These are phyloP conservation scores for Anarrhichthys ocellatus DNA, from an alignment of 2,113 vertebrate species.

Conservation along the genomic window DNA sequence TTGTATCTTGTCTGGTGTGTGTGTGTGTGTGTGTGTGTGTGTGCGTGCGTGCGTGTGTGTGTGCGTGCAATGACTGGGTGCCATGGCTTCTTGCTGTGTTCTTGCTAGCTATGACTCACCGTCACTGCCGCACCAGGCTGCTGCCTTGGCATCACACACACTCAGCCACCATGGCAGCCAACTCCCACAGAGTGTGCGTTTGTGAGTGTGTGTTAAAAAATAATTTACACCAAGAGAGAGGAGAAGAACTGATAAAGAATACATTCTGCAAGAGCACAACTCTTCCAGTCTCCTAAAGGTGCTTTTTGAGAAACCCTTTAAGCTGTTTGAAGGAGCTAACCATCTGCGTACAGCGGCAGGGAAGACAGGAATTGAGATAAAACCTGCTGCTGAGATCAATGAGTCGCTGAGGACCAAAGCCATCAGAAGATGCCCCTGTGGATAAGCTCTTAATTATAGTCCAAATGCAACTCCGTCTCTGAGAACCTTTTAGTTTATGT, in stretches of 20 bases:
- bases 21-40: constrained; percentile 13
- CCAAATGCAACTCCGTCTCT: constrained; percentile 34
- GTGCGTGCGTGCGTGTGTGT: constrained; percentile 1
- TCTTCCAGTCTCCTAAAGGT: constrained; percentile 5
- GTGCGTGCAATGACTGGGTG: constrained; percentile 37
- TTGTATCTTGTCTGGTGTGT: constrained; percentile 20
- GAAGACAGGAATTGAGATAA: constrained; percentile 69
- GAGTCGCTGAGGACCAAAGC: constrained; percentile 62
- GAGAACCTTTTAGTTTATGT: constrained; percentile 19
- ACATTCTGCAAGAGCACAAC: background rate
- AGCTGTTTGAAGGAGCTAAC: constrained; percentile 41
- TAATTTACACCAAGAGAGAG: background rate
- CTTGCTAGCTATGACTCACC: constrained; percentile 74
- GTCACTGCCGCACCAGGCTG: constrained; percentile 66
- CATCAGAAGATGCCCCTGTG: constrained; percentile 64
- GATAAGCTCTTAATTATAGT: constrained; percentile 63
- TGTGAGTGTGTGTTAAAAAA: constrained; percentile 7
- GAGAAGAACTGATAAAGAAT: constrained; percentile 8
- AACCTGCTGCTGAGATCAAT: constrained; percentile 68
- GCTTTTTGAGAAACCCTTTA: constrained; percentile 36
- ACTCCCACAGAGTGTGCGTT: constrained; percentile 46
- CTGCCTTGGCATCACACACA: constrained; percentile 63
- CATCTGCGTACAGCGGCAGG: constrained; percentile 65
- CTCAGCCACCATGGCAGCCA: constrained; percentile 57
- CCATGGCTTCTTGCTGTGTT: constrained; percentile 61